Percentiles rank a stretch among this genome's conserved stretches.
phyloP scores from a whole-genome alignment of 2,888 invertebrate species.

The Agonopterix arenella region DNA sequence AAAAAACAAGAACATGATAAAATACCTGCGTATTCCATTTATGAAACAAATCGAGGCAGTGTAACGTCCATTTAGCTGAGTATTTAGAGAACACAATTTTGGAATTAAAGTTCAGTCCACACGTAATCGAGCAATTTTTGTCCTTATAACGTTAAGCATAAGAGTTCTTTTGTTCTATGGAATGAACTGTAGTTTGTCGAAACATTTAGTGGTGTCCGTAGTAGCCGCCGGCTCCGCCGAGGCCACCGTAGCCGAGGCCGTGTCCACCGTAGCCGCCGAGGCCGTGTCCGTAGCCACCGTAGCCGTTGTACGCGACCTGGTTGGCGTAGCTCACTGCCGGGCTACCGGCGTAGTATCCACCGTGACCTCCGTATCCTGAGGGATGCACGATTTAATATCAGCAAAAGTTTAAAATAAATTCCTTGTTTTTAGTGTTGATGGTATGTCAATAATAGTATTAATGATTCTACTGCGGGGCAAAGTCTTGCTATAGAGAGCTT shows the following conservation, averaged over 20 bases:
- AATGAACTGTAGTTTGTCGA: not conserved
- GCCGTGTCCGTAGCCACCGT: constrained; percentile 27
- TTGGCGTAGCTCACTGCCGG: constrained; percentile 26
- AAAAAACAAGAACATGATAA: not conserved
- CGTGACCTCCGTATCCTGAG: constrained; percentile 28
- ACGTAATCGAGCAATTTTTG: too few relatives aligned
- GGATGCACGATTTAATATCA: constrained; percentile 3
- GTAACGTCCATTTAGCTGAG: not conserved
- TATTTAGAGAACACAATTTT: too few relatives aligned
- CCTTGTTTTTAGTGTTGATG: too few relatives aligned
- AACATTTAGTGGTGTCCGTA: constrained; percentile 39
- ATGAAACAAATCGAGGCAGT: constrained; percentile 9
- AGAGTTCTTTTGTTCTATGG: too few relatives aligned
- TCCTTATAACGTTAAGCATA: too few relatives aligned
- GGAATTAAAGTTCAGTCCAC: too few relatives aligned
- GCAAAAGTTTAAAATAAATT: constrained; percentile 6
- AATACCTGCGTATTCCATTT: not conserved
- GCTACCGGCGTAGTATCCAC: constrained; percentile 20
- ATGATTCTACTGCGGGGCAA: too few relatives aligned
- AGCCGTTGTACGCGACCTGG: constrained; percentile 24
- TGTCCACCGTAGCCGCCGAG: constrained; percentile 15
- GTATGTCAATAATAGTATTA: too few relatives aligned
- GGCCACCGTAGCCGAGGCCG: constrained; percentile 13
- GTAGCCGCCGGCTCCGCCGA: constrained; percentile 10
- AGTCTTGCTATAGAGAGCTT: too few relatives aligned